Conservation (phyloP, 2,888 invertebrate genomes). For the Ctenicera cuprea region DNA sequence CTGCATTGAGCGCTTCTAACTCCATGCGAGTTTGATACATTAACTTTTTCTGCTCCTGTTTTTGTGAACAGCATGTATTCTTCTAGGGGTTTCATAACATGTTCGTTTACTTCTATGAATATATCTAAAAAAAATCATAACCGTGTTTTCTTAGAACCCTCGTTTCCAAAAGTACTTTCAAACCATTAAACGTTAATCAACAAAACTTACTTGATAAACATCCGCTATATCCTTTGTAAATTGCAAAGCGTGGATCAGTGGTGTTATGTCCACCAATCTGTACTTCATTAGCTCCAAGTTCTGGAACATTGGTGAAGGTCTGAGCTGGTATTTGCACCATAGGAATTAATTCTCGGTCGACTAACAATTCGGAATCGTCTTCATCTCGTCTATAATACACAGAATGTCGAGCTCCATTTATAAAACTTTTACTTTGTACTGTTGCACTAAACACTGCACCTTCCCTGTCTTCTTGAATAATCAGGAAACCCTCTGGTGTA, state of each 20-base stretch:
- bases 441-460: slow-evolving; percentile 84
- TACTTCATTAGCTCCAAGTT: slow-evolving; percentile 86
- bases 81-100: slow-evolving; percentile 93
- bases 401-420: slow-evolving; percentile 88
- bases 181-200: too few relatives aligned
- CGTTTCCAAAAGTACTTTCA: too few relatives aligned
- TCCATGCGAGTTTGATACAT: slow-evolving; percentile 91
- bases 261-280: slow-evolving; percentile 92
- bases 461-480: slow-evolving; percentile 91
- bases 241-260: slow-evolving; percentile 86
- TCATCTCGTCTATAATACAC: slow-evolving; percentile 82
- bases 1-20: slow-evolving; percentile 91
- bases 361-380: slow-evolving; percentile 82
- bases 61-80: slow-evolving; percentile 95
- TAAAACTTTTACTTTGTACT: slow-evolving; percentile 85
- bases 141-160: too few relatives aligned
- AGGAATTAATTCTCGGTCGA: slow-evolving; percentile 85
- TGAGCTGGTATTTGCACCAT: slow-evolving; percentile 82
- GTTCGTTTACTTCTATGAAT: slow-evolving; percentile 87
- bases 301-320: slow-evolving; percentile 80
- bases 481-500: slow-evolving; percentile 87
- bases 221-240: slow-evolving; percentile 91
- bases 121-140: slow-evolving; percentile 82
- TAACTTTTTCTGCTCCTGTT: slow-evolving; percentile 87
- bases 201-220: slow-evolving; percentile 86